Conservation (phyloP, 2,888 invertebrate genomes). For the Trisateles emortualis region DNA sequence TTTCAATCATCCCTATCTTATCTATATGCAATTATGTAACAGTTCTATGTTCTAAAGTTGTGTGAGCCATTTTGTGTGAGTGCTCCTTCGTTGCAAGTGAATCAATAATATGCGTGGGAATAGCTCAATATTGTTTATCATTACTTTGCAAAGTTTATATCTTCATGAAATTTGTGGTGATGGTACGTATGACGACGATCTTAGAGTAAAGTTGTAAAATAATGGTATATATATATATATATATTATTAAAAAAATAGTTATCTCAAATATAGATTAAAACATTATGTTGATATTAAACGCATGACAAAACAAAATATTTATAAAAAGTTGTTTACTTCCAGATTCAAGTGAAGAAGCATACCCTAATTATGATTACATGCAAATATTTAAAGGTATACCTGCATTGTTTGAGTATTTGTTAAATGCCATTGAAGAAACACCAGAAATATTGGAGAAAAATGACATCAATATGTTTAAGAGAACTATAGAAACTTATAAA, state of each 20-base stretch:
- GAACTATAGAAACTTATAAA: slow-evolving; percentile 14
- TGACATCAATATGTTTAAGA: slow-evolving; percentile 52
- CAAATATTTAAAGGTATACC: slow-evolving; percentile 65
- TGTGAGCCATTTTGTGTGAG: not conserved
- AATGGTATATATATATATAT: too few species aligned
- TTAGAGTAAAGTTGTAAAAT: not conserved
- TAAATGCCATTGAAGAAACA: slow-evolving; percentile 58
- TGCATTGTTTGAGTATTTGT: slow-evolving; percentile 62
- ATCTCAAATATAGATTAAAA: too few species aligned
- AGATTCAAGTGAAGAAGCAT: slow-evolving; percentile 38
- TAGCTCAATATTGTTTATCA: slow-evolving; percentile 1
- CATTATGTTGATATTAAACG: too few species aligned
- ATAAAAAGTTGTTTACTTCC: slow-evolving; percentile 13
- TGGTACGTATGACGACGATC: slow-evolving; percentile 17
- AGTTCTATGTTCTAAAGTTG: not conserved
- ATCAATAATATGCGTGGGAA: not conserved
- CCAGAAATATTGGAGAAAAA: slow-evolving; percentile 67
- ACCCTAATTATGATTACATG: slow-evolving; percentile 50
- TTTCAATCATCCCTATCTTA: not conserved
- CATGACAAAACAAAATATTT: too few species aligned
- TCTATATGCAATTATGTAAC: not conserved
- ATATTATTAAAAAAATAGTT: too few species aligned
- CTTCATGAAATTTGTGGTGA: not conserved
- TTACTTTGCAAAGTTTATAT: slow-evolving; percentile 10
- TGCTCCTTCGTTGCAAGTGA: not conserved